These are phyloP conservation scores for Aleiodes alternator DNA, from an alignment of 2,888 invertebrate genomes.

Conservation along the genomic window DNA sequence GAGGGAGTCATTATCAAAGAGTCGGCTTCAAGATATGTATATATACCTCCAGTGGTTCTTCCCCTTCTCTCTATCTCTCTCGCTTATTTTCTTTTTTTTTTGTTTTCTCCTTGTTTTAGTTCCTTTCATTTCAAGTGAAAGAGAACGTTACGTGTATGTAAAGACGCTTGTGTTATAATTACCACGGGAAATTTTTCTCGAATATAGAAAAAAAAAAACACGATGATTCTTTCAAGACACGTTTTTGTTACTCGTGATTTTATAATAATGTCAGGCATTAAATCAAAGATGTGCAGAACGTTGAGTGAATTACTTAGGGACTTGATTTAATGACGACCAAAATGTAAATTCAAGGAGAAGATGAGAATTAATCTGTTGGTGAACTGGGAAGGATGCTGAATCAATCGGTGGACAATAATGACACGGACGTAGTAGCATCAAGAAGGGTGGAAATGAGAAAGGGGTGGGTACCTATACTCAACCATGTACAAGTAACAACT, in stretches of 20 bases:
- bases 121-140: background rate
- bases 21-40: slow-evolving; percentile 40
- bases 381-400: too few relatives aligned
- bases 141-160: slow-evolving; percentile 3
- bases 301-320: too few relatives aligned
- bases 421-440: slow-evolving; percentile 15
- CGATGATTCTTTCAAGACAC: background rate
- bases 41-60: slow-evolving; percentile 48
- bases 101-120: background rate
- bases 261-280: too few relatives aligned
- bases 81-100: background rate
- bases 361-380: too few relatives aligned
- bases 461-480: background rate
- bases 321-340: too few relatives aligned
- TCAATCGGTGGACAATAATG: background rate
- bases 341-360: too few relatives aligned
- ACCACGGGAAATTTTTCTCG: background rate
- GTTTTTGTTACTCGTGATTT: too few relatives aligned
- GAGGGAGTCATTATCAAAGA: slow-evolving; percentile 70
- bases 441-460: slow-evolving; percentile 38
- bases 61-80: background rate
- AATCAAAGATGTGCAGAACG: too few relatives aligned
- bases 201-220: background rate
- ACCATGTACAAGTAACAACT: slow-evolving; percentile 30
- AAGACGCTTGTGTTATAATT: background rate